phyloP scores from a whole-genome alignment of 2,113 vertebrate species.

The Heterocephalus glaber region DNA sequence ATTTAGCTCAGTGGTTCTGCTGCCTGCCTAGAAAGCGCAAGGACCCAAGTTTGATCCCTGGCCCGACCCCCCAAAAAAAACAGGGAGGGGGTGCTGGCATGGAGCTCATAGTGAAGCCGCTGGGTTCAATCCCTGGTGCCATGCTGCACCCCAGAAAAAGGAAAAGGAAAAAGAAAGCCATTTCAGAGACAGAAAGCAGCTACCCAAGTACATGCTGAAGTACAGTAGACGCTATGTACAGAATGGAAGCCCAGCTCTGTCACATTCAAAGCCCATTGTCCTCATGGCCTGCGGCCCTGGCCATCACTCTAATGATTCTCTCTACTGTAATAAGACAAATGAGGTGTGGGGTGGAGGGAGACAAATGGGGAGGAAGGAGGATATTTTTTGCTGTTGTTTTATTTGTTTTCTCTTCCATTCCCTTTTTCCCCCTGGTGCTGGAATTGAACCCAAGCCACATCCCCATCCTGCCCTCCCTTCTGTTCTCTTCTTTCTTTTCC shows the following conservation, averaged over 20 bases:
- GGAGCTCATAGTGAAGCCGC: not conserved
- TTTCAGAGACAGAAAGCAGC: not conserved
- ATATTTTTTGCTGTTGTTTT: not conserved
- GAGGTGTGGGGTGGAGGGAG: not conserved
- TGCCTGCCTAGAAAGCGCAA: too few species aligned
- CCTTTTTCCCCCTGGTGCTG: not conserved
- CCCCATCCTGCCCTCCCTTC: not conserved
- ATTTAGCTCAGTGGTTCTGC: too few species aligned
- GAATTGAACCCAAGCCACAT: not conserved
- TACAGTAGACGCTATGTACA: not conserved
- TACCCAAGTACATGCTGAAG: too few species aligned
- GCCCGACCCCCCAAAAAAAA: not conserved
- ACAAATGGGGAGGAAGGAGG: not conserved
- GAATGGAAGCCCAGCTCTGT: not conserved
- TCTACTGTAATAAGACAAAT: not conserved
- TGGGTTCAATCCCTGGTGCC: not conserved
- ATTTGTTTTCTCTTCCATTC: not conserved
- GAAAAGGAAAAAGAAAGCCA: not conserved
- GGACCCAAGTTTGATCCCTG: too few species aligned
- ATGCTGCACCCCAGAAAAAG: not conserved
- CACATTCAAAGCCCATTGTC: not conserved
- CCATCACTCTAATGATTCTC: not conserved
- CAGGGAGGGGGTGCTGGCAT: not conserved
- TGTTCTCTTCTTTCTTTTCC: not conserved
- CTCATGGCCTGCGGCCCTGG: accelerated